Percentiles rank a stretch among this genome's conserved stretches.
Conservation (phyloP, 2,797 vertebrate genomes). For the Gymnothorax javanicus region DNA sequence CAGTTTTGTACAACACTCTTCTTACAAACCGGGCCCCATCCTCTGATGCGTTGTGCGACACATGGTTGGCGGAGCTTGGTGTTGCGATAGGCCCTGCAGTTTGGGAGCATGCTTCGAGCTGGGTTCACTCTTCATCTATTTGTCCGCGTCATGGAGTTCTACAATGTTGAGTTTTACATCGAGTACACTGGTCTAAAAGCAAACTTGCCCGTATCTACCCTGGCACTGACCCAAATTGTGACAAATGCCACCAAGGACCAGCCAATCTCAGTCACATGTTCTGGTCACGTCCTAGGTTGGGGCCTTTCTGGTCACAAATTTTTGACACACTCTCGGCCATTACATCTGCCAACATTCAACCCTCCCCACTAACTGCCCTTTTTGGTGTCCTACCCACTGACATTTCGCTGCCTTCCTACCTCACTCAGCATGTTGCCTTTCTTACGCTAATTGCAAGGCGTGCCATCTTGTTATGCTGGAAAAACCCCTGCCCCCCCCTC, state of each 20-base stretch:
- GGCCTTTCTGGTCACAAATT: neutral
- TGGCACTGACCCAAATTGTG: too few relatives aligned
- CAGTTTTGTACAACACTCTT: too few relatives aligned
- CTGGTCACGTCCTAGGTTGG: neutral
- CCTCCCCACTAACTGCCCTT: neutral
- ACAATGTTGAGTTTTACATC: too few relatives aligned
- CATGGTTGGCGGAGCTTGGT: neutral
- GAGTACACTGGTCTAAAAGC: too few relatives aligned
- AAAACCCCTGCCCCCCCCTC: too few relatives aligned
- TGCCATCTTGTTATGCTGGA: neutral
- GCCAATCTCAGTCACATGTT: slow-evolving; percentile 13
- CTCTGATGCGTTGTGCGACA: neutral
- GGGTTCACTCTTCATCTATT: neutral
- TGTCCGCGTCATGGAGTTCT: slow-evolving; percentile 10
- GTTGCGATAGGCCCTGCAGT: neutral
- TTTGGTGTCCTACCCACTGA: slow-evolving; percentile 14
- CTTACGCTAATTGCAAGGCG: neutral
- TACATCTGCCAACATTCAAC: neutral
- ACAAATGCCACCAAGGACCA: too few relatives aligned
- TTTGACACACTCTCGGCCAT: slow-evolving; percentile 13
- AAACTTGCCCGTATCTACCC: too few relatives aligned
- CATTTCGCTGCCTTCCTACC: slow-evolving; percentile 4
- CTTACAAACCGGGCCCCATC: too few relatives aligned
- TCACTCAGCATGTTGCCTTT: slow-evolving; percentile 17
- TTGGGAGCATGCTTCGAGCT: neutral